phyloP scores from a whole-genome alignment of 2,113 vertebrate genomes.

The Corythornis cristatus region DNA sequence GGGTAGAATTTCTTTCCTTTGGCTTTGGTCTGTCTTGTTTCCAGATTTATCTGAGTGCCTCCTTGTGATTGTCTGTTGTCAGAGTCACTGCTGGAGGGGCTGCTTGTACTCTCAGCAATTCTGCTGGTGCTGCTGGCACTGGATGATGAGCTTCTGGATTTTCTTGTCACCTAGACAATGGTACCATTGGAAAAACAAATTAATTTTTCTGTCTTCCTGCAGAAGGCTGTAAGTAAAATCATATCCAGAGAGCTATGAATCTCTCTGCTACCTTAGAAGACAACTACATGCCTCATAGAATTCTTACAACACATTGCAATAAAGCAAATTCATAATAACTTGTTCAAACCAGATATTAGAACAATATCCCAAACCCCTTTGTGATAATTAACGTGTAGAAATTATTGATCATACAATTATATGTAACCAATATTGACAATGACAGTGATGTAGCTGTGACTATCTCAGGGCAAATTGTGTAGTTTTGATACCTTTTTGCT shows the following conservation, averaged over 20 bases:
- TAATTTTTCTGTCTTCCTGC: neutral
- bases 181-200: neutral
- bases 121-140: constrained; percentile 35
- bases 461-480: neutral
- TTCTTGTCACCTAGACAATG: constrained; percentile 17
- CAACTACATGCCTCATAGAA: neutral
- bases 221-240: neutral
- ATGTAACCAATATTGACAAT: neutral
- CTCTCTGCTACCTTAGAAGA: neutral
- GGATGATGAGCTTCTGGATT: neutral
- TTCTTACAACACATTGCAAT: neutral
- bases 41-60: neutral
- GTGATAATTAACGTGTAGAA: neutral
- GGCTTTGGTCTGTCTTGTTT: neutral
- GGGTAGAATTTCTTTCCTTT: constrained; percentile 49
- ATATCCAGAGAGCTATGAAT: neutral
- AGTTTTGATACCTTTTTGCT: neutral
- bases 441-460: neutral
- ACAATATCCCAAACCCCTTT: neutral
- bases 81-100: constrained; percentile 32
- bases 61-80: neutral
- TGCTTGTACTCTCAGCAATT: neutral
- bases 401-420: neutral
- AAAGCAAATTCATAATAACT: neutral
- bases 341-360: neutral